These are phyloP conservation scores for Scaptomyza montana DNA, from an alignment of 1,140 invertebrate genomes.

Conservation along the genomic window DNA sequence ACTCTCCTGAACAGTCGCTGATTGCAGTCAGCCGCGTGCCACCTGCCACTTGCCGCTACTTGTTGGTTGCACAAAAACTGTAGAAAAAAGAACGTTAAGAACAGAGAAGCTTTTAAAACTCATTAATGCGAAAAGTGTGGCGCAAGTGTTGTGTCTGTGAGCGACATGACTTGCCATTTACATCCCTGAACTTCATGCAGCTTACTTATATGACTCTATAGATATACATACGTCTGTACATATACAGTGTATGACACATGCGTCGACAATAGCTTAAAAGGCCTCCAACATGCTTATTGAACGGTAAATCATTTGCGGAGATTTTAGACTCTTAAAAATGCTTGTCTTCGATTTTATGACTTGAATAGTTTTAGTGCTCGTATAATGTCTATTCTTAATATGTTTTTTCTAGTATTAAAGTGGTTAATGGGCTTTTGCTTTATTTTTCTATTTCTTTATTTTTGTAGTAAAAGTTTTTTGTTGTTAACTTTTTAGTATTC, in stretches of 20 bases:
- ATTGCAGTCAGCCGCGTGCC: constrained; percentile 36
- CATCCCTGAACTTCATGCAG: constrained; percentile 27
- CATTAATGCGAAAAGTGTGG: constrained; percentile 45
- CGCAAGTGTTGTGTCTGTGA: constrained; percentile 6
- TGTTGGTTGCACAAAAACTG: background rate
- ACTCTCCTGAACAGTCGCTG: constrained; percentile 23
- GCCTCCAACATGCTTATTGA: background rate
- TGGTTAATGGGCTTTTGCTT: background rate
- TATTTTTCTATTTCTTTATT: background rate
- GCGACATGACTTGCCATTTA: constrained; percentile 37
- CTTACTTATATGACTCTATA: background rate
- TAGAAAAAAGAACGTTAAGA: constrained; percentile 26
- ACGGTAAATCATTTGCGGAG: constrained; percentile 5
- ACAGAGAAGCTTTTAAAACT: constrained; percentile 41
- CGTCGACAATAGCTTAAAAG: constrained; percentile 8
- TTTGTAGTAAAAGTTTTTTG: background rate
- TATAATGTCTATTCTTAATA: background rate
- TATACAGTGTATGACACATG: constrained; percentile 10
- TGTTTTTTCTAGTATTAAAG: background rate
- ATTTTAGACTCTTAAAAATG: background rate
- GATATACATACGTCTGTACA: background rate
- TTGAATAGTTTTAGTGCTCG: constrained; percentile 5
- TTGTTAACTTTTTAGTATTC: too few relatives aligned
- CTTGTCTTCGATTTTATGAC: constrained; percentile 2
- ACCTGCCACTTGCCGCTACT: constrained; percentile 8